Evolutionary conservation across 2,797 vertebrate genomes (phyloP).

Genomic region (Lindbergichthys nudifrons): DNA sequence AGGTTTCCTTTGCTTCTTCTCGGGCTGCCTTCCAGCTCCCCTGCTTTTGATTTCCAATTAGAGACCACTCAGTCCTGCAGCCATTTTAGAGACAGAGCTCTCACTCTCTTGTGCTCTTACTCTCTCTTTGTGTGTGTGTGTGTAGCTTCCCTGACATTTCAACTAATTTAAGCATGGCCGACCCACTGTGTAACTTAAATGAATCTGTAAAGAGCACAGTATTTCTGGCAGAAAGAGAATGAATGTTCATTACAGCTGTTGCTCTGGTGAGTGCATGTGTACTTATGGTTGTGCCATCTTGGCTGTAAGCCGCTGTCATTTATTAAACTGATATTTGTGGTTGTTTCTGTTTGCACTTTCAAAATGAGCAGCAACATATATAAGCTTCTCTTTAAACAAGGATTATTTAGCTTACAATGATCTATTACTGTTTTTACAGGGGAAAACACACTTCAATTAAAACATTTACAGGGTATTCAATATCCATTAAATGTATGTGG

Average conservation of each 20-base stretch:
- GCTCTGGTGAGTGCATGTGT: neutral
- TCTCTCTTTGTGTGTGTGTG: neutral
- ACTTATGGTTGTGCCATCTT: neutral
- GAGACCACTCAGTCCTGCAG: conserved; percentile 58
- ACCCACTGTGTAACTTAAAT: conserved; percentile 31
- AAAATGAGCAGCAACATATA: neutral
- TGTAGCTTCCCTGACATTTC: neutral
- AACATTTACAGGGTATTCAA: conserved; percentile 9
- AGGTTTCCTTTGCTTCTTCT: conserved; percentile 55
- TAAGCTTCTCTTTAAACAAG: neutral
- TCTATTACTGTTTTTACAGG: neutral
- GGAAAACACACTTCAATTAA: neutral
- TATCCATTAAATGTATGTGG: neutral
- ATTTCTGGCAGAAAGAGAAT: neutral
- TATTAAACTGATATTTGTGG: neutral
- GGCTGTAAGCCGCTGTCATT: neutral
- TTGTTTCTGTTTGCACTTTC: neutral
- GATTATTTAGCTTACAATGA: neutral
- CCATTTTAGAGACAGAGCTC: conserved; percentile 27
- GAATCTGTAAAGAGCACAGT: conserved; percentile 10
- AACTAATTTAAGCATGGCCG: conserved; percentile 11
- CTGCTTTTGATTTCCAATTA: conserved; percentile 77
- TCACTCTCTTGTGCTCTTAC: conserved; percentile 3
- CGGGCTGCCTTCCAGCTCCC: conserved; percentile 63
- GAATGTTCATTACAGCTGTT: no score